Percentiles rank a stretch among this genome's conserved stretches.
Conservation (phyloP, 2,797 vertebrate genomes). For the Jordanella pulchra region DNA sequence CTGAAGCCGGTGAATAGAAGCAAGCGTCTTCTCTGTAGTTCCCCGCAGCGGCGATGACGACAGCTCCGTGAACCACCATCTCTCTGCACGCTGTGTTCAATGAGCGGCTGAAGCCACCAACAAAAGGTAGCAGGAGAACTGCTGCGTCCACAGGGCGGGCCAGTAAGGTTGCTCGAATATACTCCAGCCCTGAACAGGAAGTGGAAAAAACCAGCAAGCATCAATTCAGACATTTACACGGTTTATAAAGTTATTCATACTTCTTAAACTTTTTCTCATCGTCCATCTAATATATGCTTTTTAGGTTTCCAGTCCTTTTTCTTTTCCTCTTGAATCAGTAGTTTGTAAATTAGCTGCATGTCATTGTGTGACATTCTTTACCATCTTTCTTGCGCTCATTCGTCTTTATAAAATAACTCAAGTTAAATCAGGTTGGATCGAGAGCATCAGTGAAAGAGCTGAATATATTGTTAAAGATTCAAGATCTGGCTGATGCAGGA, state of each 20-base stretch:
- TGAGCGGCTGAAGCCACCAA: constrained; percentile 77
- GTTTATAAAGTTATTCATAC: not conserved
- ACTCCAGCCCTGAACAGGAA: constrained; percentile 81
- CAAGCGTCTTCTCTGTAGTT: constrained; percentile 90
- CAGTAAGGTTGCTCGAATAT: constrained; percentile 68
- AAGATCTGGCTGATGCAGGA: too few species aligned
- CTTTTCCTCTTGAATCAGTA: not conserved
- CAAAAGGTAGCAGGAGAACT: constrained; percentile 83
- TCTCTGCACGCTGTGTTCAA: constrained; percentile 81
- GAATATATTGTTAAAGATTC: too few species aligned
- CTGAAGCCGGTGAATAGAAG: constrained; percentile 88
- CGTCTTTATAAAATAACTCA: not conserved
- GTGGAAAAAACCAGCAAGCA: not conserved
- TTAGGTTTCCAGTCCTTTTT: not conserved
- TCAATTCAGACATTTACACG: not conserved
- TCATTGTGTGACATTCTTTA: not conserved
- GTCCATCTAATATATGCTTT: not conserved
- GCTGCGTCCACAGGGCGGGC: constrained; percentile 53
- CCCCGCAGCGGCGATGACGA: constrained; percentile 84
- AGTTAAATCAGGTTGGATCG: not conserved
- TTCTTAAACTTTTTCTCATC: not conserved
- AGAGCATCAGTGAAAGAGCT: not conserved
- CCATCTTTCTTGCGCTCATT: not conserved
- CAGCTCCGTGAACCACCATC: constrained; percentile 72
- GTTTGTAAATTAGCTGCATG: not conserved